phyloP scores from a whole-genome alignment of 2,797 vertebrate species.

The Fratercula arctica region DNA sequence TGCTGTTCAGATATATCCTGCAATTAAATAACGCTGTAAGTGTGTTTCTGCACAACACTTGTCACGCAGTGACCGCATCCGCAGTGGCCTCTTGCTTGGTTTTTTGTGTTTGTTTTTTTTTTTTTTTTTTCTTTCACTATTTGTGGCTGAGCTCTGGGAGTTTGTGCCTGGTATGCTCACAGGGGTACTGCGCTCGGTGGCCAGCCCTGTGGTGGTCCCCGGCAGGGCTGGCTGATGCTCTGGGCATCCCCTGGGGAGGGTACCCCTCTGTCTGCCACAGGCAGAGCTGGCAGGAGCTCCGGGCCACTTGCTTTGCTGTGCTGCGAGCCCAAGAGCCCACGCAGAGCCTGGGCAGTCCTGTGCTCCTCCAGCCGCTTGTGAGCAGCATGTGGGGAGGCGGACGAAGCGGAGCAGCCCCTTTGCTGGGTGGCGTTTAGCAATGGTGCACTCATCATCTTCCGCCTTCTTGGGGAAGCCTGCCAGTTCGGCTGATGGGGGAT shows the following conservation, averaged over 20 bases:
- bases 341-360: not conserved
- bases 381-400: rapidly evolving
- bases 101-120: not conserved
- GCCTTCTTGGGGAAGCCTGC: rapidly evolving
- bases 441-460: rapidly evolving
- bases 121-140: not conserved
- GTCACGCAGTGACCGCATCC: rapidly evolving
- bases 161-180: rapidly evolving
- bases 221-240: not conserved
- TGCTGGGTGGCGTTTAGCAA: not conserved
- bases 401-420: not conserved
- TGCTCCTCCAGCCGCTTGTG: rapidly evolving
- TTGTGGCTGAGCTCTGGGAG: not conserved
- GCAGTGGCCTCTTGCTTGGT: not conserved
- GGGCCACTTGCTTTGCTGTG: not conserved
- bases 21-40: not conserved
- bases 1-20: not conserved
- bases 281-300: not conserved
- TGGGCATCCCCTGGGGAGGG: not conserved
- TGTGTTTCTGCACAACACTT: not conserved
- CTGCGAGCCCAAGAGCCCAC: not conserved
- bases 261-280: rapidly evolving
- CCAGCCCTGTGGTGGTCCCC: not conserved
- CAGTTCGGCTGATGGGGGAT: not conserved
- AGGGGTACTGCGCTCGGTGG: not conserved